Base-by-base conservation (phyloP, 2,888 invertebrate genomes). In the Amiota mariae region DNA sequence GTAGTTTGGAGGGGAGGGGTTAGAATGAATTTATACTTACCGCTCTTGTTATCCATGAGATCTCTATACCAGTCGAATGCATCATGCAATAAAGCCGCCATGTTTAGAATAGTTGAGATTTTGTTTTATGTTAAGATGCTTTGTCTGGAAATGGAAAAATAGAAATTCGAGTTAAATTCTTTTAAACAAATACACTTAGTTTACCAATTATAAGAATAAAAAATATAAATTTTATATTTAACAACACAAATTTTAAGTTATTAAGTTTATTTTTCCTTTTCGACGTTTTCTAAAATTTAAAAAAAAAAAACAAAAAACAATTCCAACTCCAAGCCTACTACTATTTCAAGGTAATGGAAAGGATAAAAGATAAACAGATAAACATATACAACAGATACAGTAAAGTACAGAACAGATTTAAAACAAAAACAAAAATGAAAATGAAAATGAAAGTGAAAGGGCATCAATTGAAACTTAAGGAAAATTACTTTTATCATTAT, bases 41-140 rank as follows among this genome's bases (percentile, higher is more conserved):
- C 94, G 87, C 94, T 92, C 88, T 92, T 93, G 88, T 93, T 94
- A 90, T 94, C 93, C 92, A 94, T 92, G 82, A 94, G 91, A 90
- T 94, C 94, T 90, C 91, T 91, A 89, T 94, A 94, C 91, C 94
- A 93, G 88, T 92, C 92, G 79, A 88, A 83, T 68, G 87, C 80
- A 78, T 89, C 87, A 71, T 90, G 84, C 79, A 89, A 76, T 77
- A 89, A 74, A 73, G 80, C 80, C 71, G 87, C 89, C 89, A 89
- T 89, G 78, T 24, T 63, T 63, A 36, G 24, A 36, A 24, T 13
- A 13, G 13, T 63, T 13, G n/a, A 13, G 13, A 11, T 59, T 51
- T 51, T 51, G 12, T 51, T 51, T 18, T 59, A 36, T 36, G 36
- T 36, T 36, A 36, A 36, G 36, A 36, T n/a, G 66, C 13, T 48